phyloP scores from a whole-genome alignment of 2,113 vertebrate species.

The Coptodon bakossiorum region DNA sequence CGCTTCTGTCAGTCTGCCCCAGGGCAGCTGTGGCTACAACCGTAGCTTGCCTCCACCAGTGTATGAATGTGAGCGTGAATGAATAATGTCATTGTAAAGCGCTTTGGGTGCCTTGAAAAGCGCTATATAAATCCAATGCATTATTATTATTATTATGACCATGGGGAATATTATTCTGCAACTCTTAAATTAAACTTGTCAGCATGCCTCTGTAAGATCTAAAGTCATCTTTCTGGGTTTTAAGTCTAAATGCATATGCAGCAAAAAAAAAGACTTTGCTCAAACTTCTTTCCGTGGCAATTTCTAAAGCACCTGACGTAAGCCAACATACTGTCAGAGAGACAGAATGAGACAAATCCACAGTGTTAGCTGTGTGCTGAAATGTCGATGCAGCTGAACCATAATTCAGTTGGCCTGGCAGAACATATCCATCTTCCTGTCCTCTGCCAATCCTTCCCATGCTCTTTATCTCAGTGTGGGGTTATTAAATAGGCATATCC shows the following conservation, averaged over 20 bases:
- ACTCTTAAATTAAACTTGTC: not conserved
- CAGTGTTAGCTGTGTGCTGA: not conserved
- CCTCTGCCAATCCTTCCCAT: not conserved
- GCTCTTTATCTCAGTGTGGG: conserved; percentile 1
- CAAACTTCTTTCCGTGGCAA: not conserved
- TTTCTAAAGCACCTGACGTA: not conserved
- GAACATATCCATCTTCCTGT: conserved; percentile 20
- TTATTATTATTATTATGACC: too few species aligned
- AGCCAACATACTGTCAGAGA: not conserved
- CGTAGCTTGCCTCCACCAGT: too few species aligned
- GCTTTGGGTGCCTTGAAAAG: too few species aligned
- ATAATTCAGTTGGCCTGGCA: conserved; percentile 5
- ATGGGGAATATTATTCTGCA: not conserved
- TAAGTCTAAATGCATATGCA: not conserved
- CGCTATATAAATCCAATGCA: too few species aligned
- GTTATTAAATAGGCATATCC: conserved; percentile 19
- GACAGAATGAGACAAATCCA: not conserved
- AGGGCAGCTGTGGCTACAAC: too few species aligned
- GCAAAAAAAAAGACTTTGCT: not conserved
- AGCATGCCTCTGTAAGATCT: not conserved
- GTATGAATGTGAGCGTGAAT: too few species aligned
- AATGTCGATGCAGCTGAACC: not conserved
- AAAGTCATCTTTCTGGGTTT: not conserved
- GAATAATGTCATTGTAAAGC: too few species aligned
- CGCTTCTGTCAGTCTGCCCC: too few species aligned